These are phyloP conservation scores for Cephonodes hylas DNA, from an alignment of 2,888 invertebrate genomes.

Conservation along the genomic window DNA sequence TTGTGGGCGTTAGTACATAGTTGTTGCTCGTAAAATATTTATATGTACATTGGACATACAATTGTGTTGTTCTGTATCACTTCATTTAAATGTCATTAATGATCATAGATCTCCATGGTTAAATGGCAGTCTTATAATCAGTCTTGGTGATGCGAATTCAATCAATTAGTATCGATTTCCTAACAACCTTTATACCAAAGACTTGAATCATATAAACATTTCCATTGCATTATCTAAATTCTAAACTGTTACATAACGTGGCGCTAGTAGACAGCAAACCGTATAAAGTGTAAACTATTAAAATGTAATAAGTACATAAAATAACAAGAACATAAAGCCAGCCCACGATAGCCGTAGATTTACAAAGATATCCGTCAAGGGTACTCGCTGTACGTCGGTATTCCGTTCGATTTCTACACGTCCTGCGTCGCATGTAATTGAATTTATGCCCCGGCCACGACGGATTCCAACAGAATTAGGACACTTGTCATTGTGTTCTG, in stretches of 20 bases:
- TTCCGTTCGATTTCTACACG: slow-evolving; percentile 33
- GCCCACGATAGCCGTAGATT: slow-evolving; percentile 1
- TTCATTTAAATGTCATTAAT: too few relatives aligned
- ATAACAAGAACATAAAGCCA: slow-evolving; percentile 4
- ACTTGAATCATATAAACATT: too few relatives aligned
- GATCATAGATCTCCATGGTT: too few relatives aligned
- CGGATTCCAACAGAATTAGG: slow-evolving; percentile 40
- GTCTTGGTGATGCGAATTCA: too few relatives aligned
- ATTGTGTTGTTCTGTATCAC: too few relatives aligned
- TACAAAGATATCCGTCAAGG: slow-evolving; percentile 21
- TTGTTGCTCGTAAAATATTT: too few relatives aligned
- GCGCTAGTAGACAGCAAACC: not conserved
- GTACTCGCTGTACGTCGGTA: slow-evolving; percentile 13
- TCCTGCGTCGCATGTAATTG: slow-evolving; percentile 47
- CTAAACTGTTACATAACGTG: not conserved
- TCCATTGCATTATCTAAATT: too few relatives aligned
- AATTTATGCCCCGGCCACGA: slow-evolving; percentile 50
- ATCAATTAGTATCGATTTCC: too few relatives aligned
- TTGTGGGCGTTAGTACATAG: too few relatives aligned
- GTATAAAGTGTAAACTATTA: not conserved
- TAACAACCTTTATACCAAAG: too few relatives aligned
- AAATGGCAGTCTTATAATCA: too few relatives aligned
- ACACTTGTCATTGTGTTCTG: slow-evolving; percentile 30
- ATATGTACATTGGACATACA: too few relatives aligned
- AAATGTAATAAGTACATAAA: not conserved